These are phyloP conservation scores for Anseranas semipalmata DNA, from an alignment of 2,113 vertebrate species.

Conservation along the genomic window DNA sequence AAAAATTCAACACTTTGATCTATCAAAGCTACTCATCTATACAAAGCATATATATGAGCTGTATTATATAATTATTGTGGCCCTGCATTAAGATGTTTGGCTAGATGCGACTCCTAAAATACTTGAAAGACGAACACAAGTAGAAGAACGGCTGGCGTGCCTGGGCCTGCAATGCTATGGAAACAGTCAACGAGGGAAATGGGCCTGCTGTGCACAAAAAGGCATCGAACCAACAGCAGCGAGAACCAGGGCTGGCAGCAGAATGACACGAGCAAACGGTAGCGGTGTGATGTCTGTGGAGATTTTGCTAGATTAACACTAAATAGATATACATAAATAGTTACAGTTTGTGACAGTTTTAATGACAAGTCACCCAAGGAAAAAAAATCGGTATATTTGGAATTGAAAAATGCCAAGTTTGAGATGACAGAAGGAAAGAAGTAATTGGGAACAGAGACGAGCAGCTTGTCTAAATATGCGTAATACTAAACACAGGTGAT, in stretches of 20 bases:
- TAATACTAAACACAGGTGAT: conserved; percentile 77
- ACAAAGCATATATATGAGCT: background rate
- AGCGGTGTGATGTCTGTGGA: conserved; percentile 19
- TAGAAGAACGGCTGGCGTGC: background rate
- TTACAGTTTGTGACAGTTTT: conserved; percentile 68
- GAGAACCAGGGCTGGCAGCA: conserved; percentile 24
- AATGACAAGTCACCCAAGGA: conserved; percentile 58
- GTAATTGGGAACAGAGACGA: conserved; percentile 62
- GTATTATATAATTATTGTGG: background rate
- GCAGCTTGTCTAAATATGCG: conserved; percentile 80
- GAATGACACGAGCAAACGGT: conserved; percentile 43
- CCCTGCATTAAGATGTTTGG: background rate
- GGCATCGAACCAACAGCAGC: background rate
- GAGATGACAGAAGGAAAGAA: conserved; percentile 63
- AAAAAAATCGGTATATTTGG: conserved; percentile 50
- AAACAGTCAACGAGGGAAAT: background rate
- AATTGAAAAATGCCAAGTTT: conserved; percentile 63
- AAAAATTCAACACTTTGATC: accelerated
- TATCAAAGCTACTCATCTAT: accelerated
- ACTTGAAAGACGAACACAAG: background rate
- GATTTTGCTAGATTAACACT: conserved; percentile 66
- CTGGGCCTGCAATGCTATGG: background rate
- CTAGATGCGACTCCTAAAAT: background rate
- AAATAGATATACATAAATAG: conserved; percentile 72
- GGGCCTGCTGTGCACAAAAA: background rate